Base-by-base conservation (phyloP, 2,888 invertebrate species). In the Aphrophora alni region DNA sequence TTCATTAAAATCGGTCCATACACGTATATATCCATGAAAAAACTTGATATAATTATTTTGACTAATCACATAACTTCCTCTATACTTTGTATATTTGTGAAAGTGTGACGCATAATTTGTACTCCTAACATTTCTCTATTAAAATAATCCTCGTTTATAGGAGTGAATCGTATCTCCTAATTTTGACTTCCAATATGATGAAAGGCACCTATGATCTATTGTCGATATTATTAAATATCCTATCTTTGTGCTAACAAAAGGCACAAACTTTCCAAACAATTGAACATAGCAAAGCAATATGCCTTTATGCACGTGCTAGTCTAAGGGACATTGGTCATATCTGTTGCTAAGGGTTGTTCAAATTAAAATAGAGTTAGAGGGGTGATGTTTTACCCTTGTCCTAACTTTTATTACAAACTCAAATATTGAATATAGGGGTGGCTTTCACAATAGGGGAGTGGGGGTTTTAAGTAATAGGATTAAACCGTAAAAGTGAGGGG, bases 351-450 rank as follows among this genome's bases (percentile, higher is more conserved):
- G 59, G 59, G 59, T 3, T 59, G 59, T 59, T 59, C 59, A 59
- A 59, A 59, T 59, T 59, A 59, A 59, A 59, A 59, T 21, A 21
- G 59, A 59, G 59, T 59, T 59, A 59, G 59, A 44, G 59, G 59
- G 59, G n/a, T 59, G 59, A 5, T 59, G 21, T 59, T 21, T 59
- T 21, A 59, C 59, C 59, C 59, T 21, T 21, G 21, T 59, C 59
- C 21, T 59, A 21, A 59, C 59, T 3, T 59, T 59, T 59, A 59
- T 59, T 59, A 21, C 59, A n/a, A 59, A 59, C 59, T 59, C 59
- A 59, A 59, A 59, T 59, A 59, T 59, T 59, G 59, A 59, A 59
- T 59, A 59, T 33, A 59, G 59, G 59, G 59, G 12, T 2, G 59
- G 59, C 21, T 59, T 59, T 59, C 21, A 59, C 21, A 59, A 59